Percentiles rank a stretch among this genome's conserved stretches.
Conservation (phyloP, 1,140 invertebrate genomes). For the Aphelenchoides fujianensis region DNA sequence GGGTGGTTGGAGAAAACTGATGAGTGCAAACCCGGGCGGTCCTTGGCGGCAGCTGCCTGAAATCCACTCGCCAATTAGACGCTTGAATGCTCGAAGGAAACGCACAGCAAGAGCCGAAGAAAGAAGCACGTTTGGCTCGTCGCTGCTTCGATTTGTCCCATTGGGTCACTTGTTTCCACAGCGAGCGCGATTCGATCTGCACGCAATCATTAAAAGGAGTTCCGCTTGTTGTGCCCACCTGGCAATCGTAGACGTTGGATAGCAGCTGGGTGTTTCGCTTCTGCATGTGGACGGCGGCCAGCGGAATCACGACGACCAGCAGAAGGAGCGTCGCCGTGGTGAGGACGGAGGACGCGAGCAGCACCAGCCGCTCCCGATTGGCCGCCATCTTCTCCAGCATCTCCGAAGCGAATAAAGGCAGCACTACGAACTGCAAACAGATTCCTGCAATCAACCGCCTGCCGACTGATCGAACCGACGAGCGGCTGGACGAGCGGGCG, state of each 20-base stretch:
- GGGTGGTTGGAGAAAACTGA: too few relatives aligned
- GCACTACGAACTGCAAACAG: too few relatives aligned
- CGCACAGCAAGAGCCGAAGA: constrained; percentile 6
- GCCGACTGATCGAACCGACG: too few relatives aligned
- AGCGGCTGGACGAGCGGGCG: too few relatives aligned
- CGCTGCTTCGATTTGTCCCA: not conserved
- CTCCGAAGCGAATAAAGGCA: too few relatives aligned
- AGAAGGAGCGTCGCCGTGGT: not conserved
- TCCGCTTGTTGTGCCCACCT: not conserved
- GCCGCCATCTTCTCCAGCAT: not conserved
- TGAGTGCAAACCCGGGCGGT: too few relatives aligned
- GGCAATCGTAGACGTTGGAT: not conserved
- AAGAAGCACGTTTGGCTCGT: not conserved
- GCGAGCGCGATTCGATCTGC: not conserved
- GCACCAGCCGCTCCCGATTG: not conserved
- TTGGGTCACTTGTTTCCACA: constrained; percentile 14
- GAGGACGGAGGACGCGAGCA: not conserved
- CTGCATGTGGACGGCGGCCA: not conserved
- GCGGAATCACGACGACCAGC: not conserved
- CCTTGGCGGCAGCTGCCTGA: too few relatives aligned
- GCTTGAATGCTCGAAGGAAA: too few relatives aligned
- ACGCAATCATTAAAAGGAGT: not conserved
- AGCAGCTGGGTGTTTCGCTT: constrained; percentile 9
- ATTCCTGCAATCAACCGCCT: not conserved
- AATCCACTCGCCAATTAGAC: too few relatives aligned